Base-by-base conservation (phyloP, 2,888 invertebrate genomes). In the Melanotus villosus region DNA sequence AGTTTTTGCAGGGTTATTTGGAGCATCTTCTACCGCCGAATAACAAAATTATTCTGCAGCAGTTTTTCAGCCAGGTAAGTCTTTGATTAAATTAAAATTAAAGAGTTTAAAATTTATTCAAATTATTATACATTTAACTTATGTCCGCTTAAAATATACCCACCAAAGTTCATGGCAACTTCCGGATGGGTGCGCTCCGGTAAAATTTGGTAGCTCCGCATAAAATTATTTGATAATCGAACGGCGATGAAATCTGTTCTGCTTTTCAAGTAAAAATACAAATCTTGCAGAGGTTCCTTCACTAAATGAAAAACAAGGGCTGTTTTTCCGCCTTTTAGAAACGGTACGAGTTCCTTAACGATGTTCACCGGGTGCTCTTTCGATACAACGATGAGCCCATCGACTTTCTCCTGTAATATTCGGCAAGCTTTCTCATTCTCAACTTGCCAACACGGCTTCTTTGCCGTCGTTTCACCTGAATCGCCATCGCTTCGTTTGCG, bases 121-220 rank as follows among this genome's bases (percentile, higher is more conserved):
- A 34, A 34, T 12, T 4, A 1, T 12, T 34, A 34, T 34, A 34
- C 34, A 34, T 72, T 73, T 52, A 82, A 69, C 75, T 82, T 83
- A 67, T 84, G 89, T 68, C 93, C 98, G 72, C 92, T 91, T 73
- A 99, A 86, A 70, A 99, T 85, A 85, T 92, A 98, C 0, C 99
- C 99, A 80, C 98, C 94, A 68, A 90, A 92, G 81, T 91, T 93
- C 93, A 97, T 98, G 77, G 90, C 90, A 32, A 98, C 96, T 81
- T 95, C 92, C 0, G 99, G 99, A 87, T 99, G 99, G 14, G 98
- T 98, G 82, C 99, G 89, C 74, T 95, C 92, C 1, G 93, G 92
- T 71, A 97, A 85, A 26, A 96, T 92, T 89, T 98, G 98, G 87
- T 97, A 97, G 76, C 92, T 90, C 74, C 98, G 89, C 83, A 95